Evolutionary conservation across 1,140 invertebrate species (phyloP), one percentile per base, ranked within the genome.

Genomic region (Phocides pigmalion): DNA sequence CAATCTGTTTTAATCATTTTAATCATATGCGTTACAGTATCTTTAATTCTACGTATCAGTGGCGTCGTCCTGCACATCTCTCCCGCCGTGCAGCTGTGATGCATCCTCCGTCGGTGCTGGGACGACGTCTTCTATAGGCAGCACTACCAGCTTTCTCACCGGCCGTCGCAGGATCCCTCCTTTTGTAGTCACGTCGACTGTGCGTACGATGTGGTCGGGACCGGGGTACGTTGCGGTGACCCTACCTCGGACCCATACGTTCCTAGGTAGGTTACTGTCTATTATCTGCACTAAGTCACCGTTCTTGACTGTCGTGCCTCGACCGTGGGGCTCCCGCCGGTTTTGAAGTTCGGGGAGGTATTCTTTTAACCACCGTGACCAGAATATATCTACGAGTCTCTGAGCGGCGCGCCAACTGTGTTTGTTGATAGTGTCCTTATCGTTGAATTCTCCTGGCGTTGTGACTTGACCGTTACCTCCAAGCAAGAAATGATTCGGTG

Each of bases 401-500:
- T 75, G 72, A 0, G 74, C 22, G 0, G 44, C 41, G 0, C 70
- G 61, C 74, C 68, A 84, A 4, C 63, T 51, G 5, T 15, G 44
- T 5, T 49, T 41, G 0, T 62, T 16, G n/a, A 44, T 41, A 1
- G 62, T 16, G 28, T 64, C 73, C 0, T 8, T 2, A 15, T 76
- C 62, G 8, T 44, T 49, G 16, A 70, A 64, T 0, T 14, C 15
- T 0, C 64, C 66, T 2, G 65, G 53, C 3, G 66, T 4, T 6
- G 79, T 41, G 0, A 61, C 9, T 0, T 53, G 63, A 0, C 75
- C 51, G 4, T 81, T 69, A 2, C 51, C 47, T 0, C 79, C 81
- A 15, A 86, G 69, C n/a, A 91, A 19, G 42, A 84, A 81, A 20
- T 87, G 75, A 11, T 80, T 82, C 0, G 83, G 81, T 0, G 82